Conservation (phyloP, 2,797 vertebrate species). For the Phataginus tetradactyla region DNA sequence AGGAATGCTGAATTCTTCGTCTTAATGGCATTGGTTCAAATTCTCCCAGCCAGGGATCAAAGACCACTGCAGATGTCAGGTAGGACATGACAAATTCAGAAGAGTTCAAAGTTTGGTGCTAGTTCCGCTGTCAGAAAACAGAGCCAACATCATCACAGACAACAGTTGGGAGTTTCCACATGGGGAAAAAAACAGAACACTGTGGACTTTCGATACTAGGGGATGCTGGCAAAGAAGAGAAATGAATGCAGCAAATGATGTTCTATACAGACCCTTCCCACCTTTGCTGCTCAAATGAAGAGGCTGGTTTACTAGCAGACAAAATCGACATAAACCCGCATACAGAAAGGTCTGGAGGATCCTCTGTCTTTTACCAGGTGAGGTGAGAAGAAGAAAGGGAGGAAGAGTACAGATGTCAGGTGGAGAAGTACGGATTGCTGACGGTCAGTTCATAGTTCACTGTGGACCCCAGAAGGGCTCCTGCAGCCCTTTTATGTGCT, state of each 20-base stretch:
- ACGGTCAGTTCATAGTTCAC: not conserved
- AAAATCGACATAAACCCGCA: not conserved
- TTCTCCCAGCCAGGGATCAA: constrained; percentile 11
- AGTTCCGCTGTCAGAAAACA: not conserved
- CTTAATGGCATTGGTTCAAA: constrained; percentile 1
- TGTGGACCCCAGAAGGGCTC: not conserved
- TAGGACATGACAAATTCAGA: not conserved
- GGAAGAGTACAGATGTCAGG: not conserved
- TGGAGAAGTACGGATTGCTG: not conserved
- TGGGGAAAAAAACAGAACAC: not conserved
- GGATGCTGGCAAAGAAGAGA: not conserved
- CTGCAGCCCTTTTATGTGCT: not conserved
- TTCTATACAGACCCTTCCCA: not conserved
- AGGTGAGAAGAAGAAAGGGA: not conserved
- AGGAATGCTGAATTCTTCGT: not conserved
- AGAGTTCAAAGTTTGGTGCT: not conserved
- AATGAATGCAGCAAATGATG: not conserved
- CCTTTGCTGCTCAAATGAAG: not conserved
- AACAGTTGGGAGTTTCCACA: not conserved
- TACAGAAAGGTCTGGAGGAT: not conserved
- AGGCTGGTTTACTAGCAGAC: not conserved
- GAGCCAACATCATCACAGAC: not conserved
- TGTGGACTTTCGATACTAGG: not conserved
- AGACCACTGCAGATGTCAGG: not conserved
- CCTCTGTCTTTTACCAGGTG: not conserved